A percentile compares a stretch with the other conserved stretches of the same genome.
These are phyloP conservation scores for Rhagophthalmus giganteus DNA, from an alignment of 2,888 invertebrate species.

Conservation along the genomic window DNA sequence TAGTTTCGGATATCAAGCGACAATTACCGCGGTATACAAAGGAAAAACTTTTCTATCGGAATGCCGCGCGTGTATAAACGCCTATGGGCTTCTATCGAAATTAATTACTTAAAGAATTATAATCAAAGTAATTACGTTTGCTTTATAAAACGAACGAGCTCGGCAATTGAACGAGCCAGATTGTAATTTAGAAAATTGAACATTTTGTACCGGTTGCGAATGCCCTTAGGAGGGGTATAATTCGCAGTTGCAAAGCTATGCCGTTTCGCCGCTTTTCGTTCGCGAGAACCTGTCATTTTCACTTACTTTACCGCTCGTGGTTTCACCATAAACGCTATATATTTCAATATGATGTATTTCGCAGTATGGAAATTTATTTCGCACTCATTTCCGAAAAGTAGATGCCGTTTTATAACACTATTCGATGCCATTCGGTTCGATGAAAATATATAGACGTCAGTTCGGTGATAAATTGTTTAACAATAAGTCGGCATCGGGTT, in stretches of 20 bases:
- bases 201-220: constrained; percentile 21
- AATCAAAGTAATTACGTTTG: constrained; percentile 37
- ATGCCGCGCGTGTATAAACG: constrained; percentile 6
- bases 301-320: constrained; percentile 44
- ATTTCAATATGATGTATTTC: constrained; percentile 22
- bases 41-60: constrained; percentile 3
- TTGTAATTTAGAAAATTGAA: constrained; percentile 45
- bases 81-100: too few relatives aligned
- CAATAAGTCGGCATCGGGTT: too few relatives aligned
- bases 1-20: not conserved
- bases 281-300: constrained; percentile 44
- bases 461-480: too few relatives aligned
- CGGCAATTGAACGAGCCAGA: constrained; percentile 44
- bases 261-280: constrained; percentile 32
- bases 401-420: too few relatives aligned
- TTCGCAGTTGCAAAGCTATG: constrained; percentile 25
- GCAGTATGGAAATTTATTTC: too few relatives aligned
- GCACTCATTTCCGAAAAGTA: too few relatives aligned
- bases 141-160: constrained; percentile 43
- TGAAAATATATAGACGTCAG: too few relatives aligned
- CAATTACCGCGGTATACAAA: not conserved
- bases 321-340: constrained; percentile 40
- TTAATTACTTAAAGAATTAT: constrained; percentile 34
- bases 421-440: too few relatives aligned
- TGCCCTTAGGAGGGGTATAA: constrained; percentile 21